Conservation (phyloP, 2,888 invertebrate species). For the Latheticus oryzae region DNA sequence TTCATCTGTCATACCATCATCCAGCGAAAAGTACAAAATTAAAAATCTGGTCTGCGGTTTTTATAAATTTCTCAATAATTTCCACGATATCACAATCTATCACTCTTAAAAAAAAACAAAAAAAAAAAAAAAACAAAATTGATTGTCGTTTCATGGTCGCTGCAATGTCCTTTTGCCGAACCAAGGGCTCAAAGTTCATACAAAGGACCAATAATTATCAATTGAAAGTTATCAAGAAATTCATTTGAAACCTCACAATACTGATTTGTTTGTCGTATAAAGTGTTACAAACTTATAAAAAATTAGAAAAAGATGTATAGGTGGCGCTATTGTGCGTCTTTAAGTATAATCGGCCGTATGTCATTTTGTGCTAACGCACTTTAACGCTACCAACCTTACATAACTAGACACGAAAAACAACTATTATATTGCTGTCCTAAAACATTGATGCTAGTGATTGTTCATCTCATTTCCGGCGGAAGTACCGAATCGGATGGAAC, state of each 20-base stretch:
- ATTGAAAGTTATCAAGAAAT: conserved; percentile 16
- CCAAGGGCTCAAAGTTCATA: conserved; percentile 48
- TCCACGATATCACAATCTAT: conserved; percentile 27
- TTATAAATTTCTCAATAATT: conserved; percentile 17
- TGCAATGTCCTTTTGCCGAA: conserved; percentile 42
- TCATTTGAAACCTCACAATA: conserved; percentile 23
- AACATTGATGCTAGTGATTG: conserved; percentile 53
- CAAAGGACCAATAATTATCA: conserved; percentile 29
- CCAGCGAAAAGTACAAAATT: conserved; percentile 1
- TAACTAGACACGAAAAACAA: conserved; percentile 45
- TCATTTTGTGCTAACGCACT: conserved; percentile 12
- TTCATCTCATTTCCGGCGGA: conserved; percentile 42
- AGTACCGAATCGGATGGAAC: conserved; percentile 12
- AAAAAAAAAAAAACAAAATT: conserved; percentile 8
- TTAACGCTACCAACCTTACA: conserved; percentile 8
- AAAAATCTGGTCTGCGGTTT: conserved; percentile 16
- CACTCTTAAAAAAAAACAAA: conserved; percentile 3
- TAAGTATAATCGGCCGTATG: conserved; percentile 34
- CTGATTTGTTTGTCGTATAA: conserved; percentile 32
- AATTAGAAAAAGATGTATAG: conserved; percentile 28
- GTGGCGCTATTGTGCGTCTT: conserved; percentile 13
- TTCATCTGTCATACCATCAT: conserved; percentile 11
- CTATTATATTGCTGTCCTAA: conserved; percentile 52
- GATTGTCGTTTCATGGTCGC: conserved; percentile 33
- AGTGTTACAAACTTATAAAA: conserved; percentile 30